Evolutionary conservation across 2,797 vertebrate species (phyloP).

Genomic region (Spheniscus humboldti): DNA sequence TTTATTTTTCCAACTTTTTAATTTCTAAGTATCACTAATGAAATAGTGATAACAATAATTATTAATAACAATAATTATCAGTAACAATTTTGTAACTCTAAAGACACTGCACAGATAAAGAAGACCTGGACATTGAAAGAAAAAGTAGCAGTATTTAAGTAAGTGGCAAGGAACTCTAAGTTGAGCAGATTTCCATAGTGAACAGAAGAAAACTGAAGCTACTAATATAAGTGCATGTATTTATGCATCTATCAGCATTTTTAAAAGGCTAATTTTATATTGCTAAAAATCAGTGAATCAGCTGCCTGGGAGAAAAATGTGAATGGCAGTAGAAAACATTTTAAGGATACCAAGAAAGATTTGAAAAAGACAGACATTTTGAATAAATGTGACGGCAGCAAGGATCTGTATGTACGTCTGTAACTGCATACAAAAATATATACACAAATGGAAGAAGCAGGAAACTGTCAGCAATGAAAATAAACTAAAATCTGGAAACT

Average conservation of each 20-base stretch:
- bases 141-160: neutral
- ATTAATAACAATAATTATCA: neutral
- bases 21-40: neutral
- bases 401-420: neutral
- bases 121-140: neutral
- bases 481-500: neutral
- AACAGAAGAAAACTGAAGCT: neutral
- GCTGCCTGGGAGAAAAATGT: neutral
- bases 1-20: neutral
- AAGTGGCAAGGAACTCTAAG: neutral
- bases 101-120: neutral
- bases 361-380: neutral
- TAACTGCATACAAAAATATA: neutral
- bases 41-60: neutral
- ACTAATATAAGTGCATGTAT: accelerated
- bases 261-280: neutral
- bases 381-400: neutral
- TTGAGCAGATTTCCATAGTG: neutral
- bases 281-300: neutral
- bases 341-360: neutral
- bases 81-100: neutral
- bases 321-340: neutral
- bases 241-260: neutral
- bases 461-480: neutral
- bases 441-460: neutral